Base-by-base conservation (phyloP, 2,797 vertebrate species). In the Brotula barbata region DNA sequence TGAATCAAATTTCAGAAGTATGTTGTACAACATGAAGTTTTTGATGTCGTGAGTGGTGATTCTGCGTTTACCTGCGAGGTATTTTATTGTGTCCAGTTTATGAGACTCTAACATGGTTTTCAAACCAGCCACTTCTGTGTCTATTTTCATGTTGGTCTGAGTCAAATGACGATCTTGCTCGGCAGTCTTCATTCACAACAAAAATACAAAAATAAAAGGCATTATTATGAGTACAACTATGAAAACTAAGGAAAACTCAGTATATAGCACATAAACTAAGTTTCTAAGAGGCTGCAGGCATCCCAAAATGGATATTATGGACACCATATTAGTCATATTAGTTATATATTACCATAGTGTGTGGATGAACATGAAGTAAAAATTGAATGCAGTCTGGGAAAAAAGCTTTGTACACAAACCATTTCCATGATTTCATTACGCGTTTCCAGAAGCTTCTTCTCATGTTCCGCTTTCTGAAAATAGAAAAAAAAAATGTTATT, bases 41-140 rank as follows among this genome's bases (percentile, higher is more conserved):
- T n/a, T n/a, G n/a, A n/a, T n/a, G n/a, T n/a, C n/a, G 25, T 33
- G 31, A 33, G 6, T 11, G 9, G 6, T 33, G 31, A 33, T 33
- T 33, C 31, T 33, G 31, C 9, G 37, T 39, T 85, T 87, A 99
- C 97, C 97, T 93, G 96, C 97, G 40, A 99, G 89, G 73, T 98
- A 99, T 78, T 99, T 99, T 71, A 99, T 97, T 1, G 94, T 95
- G 64, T 99, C 97, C 55, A 99, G 93, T 88, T 99, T 99, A 87
- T 99, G 95, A 0, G 95, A 91, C 80, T 97, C 95, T 0, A 98
- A 87, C 94, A 99, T 93, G 49, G 96, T 98, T 91, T 98, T 98
- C 73, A 99, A 84, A 57, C 96, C 97, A 0, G 97, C 95, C 25
- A 97, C 93, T 85, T 99, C 96, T 0, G 96, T 97, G 77, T 98